Conservation (phyloP, 1,140 invertebrate species). For the Platyura marginata region DNA sequence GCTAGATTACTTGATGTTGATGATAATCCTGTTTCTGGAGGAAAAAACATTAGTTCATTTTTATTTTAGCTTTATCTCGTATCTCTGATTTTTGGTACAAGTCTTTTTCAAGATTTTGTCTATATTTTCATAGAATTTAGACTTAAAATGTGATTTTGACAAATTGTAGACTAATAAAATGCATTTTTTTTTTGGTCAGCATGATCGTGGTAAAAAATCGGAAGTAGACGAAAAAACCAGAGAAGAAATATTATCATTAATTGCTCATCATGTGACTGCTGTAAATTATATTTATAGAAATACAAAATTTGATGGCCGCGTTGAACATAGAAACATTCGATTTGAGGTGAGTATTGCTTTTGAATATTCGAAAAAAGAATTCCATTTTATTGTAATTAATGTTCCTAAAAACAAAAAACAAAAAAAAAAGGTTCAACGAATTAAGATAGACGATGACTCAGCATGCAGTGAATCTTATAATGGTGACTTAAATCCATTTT, state of each 20-base stretch:
- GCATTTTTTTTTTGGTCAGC: conserved; percentile 25
- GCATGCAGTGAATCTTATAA: conserved; percentile 44
- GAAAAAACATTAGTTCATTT: too few species aligned
- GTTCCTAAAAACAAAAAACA: conserved; percentile 4
- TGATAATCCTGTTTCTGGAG: too few species aligned
- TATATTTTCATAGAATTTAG: too few species aligned
- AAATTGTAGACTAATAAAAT: conserved; percentile 4
- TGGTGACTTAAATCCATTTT: conserved; percentile 78
- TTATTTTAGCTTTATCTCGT: too few species aligned
- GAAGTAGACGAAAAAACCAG: conserved; percentile 67
- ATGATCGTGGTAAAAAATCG: conserved; percentile 37
- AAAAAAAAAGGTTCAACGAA: conserved; percentile 22
- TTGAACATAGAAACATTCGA: conserved; percentile 82
- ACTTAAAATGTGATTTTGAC: conserved; percentile 6
- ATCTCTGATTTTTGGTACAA: too few species aligned
- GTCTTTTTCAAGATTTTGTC: too few species aligned
- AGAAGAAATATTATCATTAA: conserved; percentile 93
- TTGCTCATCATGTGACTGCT: conserved; percentile 95
- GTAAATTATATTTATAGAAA: conserved; percentile 96
- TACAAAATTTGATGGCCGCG: conserved; percentile 78
- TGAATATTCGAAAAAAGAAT: neutral
- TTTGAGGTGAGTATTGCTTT: conserved; percentile 78
- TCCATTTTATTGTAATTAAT: conserved; percentile 4
- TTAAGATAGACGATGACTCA: conserved; percentile 74
- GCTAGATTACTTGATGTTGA: too few species aligned